Conservation (phyloP, 2,888 invertebrate genomes). For the Pristionchus mayeri region DNA sequence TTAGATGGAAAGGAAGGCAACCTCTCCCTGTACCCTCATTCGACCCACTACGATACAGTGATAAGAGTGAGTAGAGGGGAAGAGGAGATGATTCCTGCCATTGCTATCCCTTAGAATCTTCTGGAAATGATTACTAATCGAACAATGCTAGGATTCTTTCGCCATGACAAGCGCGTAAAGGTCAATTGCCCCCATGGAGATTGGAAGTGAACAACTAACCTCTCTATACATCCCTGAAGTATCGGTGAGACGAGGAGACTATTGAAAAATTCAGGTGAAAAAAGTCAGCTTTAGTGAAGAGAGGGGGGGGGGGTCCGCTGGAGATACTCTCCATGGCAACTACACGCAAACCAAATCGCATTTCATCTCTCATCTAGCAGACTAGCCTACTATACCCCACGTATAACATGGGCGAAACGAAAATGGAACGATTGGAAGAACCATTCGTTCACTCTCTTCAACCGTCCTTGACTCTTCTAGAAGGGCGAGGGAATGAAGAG, state of each 20-base stretch:
- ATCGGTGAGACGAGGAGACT: neutral
- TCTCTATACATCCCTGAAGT: neutral
- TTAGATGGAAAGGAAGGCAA: neutral
- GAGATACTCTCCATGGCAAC: slow-evolving; percentile 40
- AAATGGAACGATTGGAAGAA: slow-evolving; percentile 15
- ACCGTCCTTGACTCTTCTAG: slow-evolving; percentile 43
- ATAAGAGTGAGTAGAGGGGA: neutral
- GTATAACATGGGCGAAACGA: neutral
- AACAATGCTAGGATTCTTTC: slow-evolving; percentile 11
- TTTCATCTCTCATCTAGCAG: neutral
- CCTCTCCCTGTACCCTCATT: neutral
- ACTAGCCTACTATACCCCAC: neutral
- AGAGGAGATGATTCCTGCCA: slow-evolving; percentile 26
- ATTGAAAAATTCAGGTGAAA: neutral
- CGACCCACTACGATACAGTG: slow-evolving; percentile 38
- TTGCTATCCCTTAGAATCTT: neutral
- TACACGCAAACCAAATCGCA: slow-evolving; percentile 2
- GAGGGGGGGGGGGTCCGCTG: neutral
- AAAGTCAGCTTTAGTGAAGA: neutral
- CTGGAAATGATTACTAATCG: slow-evolving; percentile 35
- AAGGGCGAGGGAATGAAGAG: slow-evolving; percentile 9
- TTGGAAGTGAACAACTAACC: neutral
- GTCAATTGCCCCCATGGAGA: neutral
- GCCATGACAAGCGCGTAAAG: neutral
- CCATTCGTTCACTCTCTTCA: neutral